Evolutionary conservation across 1,140 invertebrate genomes (phyloP).

Genomic region (Idris sp.): DNA sequence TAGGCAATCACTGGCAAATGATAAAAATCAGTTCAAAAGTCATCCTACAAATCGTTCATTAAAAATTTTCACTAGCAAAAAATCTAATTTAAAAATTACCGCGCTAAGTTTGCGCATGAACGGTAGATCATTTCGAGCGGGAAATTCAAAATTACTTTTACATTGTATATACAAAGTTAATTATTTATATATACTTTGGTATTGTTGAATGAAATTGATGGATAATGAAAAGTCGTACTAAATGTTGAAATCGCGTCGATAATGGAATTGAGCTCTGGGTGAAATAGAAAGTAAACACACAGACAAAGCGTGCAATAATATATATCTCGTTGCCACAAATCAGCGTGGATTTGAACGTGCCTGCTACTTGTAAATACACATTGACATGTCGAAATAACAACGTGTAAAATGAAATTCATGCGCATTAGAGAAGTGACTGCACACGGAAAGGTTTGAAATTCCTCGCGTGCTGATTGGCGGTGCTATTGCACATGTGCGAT

Average conservation of each 20-base stretch:
- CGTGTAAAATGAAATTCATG: slow-evolving; percentile 53
- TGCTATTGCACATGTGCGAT: slow-evolving; percentile 51
- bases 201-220: no score
- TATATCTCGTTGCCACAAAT: slow-evolving; percentile 48
- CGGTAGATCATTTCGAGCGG: neutral
- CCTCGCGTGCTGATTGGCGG: slow-evolving; percentile 53
- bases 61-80: slow-evolving; percentile 6
- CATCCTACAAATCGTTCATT: no score
- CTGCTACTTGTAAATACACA: slow-evolving; percentile 60
- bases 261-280: slow-evolving; percentile 20
- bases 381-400: slow-evolving; percentile 64
- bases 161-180: no score
- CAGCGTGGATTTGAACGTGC: slow-evolving; percentile 41
- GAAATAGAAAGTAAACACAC: slow-evolving; percentile 54
- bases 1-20: slow-evolving; percentile 55
- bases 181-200: no score
- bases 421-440: slow-evolving; percentile 47
- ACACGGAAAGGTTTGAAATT: slow-evolving; percentile 60
- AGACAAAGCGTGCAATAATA: slow-evolving; percentile 45
- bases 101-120: no score
- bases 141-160: no score
- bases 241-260: slow-evolving; percentile 34
- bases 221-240: slow-evolving; percentile 41
- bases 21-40: no score
- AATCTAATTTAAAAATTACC: no score